Evolutionary conservation across 2,113 vertebrate genomes (phyloP).

Genomic region (Cyanistes caeruleus): DNA sequence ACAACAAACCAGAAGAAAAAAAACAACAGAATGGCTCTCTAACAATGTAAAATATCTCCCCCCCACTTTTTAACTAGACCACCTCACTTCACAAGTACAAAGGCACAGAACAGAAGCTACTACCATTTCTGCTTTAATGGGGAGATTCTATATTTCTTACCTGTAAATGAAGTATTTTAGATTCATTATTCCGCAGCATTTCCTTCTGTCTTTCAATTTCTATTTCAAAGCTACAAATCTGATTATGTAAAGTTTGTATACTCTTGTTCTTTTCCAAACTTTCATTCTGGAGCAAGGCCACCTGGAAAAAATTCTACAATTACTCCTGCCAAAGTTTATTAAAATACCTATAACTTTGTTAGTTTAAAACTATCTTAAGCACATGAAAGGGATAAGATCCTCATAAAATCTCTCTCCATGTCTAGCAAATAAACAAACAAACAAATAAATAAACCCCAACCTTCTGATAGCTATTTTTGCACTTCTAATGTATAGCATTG

Average conservation of each 20-base stretch:
- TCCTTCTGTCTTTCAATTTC: slow-evolving; percentile 85
- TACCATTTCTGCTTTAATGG: slow-evolving; percentile 20
- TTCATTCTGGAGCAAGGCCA: slow-evolving; percentile 83
- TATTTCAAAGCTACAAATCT: slow-evolving; percentile 84
- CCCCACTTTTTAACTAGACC: neutral
- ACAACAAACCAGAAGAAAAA: neutral
- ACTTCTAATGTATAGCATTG: neutral
- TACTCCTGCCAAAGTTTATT: slow-evolving; percentile 52
- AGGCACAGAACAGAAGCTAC: neutral
- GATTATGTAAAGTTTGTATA: slow-evolving; percentile 83
- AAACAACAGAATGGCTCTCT: neutral
- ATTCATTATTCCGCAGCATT: slow-evolving; percentile 83
- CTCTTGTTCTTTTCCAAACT: slow-evolving; percentile 85
- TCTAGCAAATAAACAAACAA: neutral
- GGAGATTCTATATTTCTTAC: slow-evolving; percentile 60
- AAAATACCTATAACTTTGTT: slow-evolving; percentile 28
- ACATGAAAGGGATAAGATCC: slow-evolving; percentile 1
- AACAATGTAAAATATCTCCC: neutral
- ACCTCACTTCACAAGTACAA: neutral
- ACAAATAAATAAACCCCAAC: neutral
- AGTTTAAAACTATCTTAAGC: slow-evolving; percentile 27
- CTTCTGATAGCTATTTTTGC: neutral
- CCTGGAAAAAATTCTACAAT: slow-evolving; percentile 71
- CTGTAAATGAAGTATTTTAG: slow-evolving; percentile 84
- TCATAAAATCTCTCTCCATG: neutral